Conservation (phyloP, 2,888 invertebrate species). For the Electrophaes corylata region DNA sequence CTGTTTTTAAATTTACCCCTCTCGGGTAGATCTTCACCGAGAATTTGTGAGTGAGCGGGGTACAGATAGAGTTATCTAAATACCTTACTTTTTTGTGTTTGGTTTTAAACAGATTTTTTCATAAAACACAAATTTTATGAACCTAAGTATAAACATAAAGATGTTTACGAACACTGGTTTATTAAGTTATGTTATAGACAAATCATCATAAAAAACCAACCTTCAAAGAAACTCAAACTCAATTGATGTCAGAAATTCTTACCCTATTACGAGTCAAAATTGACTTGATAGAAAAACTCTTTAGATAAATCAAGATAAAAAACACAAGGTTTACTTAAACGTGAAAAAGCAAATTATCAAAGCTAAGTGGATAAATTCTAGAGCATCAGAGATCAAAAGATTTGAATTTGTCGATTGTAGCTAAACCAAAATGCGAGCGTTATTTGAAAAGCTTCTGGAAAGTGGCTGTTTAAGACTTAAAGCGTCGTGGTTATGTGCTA, state of each 20-base stretch:
- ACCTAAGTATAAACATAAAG: too few species aligned
- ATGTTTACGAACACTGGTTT: background rate
- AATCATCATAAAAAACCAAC: background rate
- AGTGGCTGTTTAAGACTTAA: background rate
- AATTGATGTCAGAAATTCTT: background rate
- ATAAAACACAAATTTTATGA: too few species aligned
- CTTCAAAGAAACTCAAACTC: background rate
- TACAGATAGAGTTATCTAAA: too few species aligned
- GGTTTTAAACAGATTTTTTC: too few species aligned
- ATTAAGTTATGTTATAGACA: background rate
- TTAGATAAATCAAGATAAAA: background rate
- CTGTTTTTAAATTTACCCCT: too few species aligned
- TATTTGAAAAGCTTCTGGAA: background rate
- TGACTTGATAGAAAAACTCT: conserved; percentile 2
- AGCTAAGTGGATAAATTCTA: conserved; percentile 5
- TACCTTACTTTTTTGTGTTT: too few species aligned
- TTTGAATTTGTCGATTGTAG: conserved; percentile 5
- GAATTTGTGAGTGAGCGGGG: too few species aligned
- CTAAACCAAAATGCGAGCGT: background rate
- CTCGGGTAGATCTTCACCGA: too few species aligned
- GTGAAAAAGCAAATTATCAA: background rate
- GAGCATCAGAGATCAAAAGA: conserved; percentile 2
- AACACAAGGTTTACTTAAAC: background rate
- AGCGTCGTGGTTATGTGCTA: too few species aligned
- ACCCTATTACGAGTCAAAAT: background rate